Percentiles rank a stretch among this genome's conserved stretches.
These are phyloP conservation scores for Onthophagus taurus DNA, from an alignment of 1,140 invertebrate species.

Conservation along the genomic window DNA sequence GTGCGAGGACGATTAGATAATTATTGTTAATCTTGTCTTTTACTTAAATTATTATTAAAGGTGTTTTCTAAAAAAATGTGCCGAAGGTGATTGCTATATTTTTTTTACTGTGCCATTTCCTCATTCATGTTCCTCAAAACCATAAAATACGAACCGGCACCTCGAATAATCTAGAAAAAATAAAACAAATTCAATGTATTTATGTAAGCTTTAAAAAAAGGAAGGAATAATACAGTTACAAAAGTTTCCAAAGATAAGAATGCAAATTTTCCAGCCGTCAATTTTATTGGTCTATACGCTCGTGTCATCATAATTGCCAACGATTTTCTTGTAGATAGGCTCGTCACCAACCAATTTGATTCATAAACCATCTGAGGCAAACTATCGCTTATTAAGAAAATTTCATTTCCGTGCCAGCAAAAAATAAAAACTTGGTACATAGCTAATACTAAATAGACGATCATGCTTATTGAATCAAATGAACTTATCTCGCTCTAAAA, in stretches of 20 bases:
- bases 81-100: too few relatives aligned
- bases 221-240: constrained; percentile 31
- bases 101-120: too few relatives aligned
- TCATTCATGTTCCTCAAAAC: constrained; percentile 5
- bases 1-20: too few relatives aligned
- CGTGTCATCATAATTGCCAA: constrained; percentile 40
- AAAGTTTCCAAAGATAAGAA: constrained; percentile 41
- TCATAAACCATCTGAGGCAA: constrained; percentile 19
- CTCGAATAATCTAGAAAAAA: constrained; percentile 5
- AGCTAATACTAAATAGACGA: constrained; percentile 14
- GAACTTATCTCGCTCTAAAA: not conserved
- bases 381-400: constrained; percentile 21
- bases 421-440: constrained; percentile 17
- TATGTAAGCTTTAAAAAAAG: too few relatives aligned
- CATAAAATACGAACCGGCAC: constrained; percentile 3
- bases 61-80: too few relatives aligned
- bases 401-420: constrained; percentile 19
- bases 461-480: constrained; percentile 15
- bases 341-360: constrained; percentile 21
- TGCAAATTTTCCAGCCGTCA: constrained; percentile 42
- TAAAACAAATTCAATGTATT: not conserved
- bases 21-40: too few relatives aligned
- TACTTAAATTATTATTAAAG: too few relatives aligned
- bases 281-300: constrained; percentile 33
- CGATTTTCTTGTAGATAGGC: constrained; percentile 31